Base-by-base conservation (phyloP, 2,888 invertebrate genomes). In the Philopedon plagiatum region DNA sequence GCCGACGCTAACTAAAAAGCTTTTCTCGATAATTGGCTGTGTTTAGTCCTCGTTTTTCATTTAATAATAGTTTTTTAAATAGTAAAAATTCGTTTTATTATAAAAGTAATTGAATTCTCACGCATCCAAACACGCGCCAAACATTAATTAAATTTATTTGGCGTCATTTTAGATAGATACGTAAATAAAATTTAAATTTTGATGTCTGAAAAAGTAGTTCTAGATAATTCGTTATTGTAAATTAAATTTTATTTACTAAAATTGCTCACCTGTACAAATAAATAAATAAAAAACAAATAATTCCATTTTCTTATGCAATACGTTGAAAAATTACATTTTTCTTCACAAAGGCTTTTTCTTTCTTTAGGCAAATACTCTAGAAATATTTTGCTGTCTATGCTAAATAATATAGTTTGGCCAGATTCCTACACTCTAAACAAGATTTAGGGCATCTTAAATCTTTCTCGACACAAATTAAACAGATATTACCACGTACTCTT, bases 401-500 rank as follows among this genome's bases (percentile, higher is more conserved):
- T n/a, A n/a, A n/a, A n/a, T n/a, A n/a, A n/a, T n/a, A n/a, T n/a
- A n/a, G n/a, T n/a, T n/a, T n/a, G n/a, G n/a, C n/a, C n/a, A n/a
- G n/a, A n/a, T n/a, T n/a, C n/a, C n/a, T n/a, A 8, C 39, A 44
- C 39, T 70, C 63, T 70, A 70, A 63, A 58, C 49, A 70, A 64
- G 63, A 64, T 70, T 49, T 49, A 64, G 49, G 57, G 37, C 46
- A 15, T 49, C 49, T 41, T 63, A 69, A 69, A 69, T 69, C 56
- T 62, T 62, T 13, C 61, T 18, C 34, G 70, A 70, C 70, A 64
- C 58, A 63, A 70, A 70, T 58, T 70, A 70, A 64, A 70, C 63
- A 63, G 63, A 63, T 58, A 64, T 70, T 63, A 70, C 70, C 64
- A 63, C 64, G 57, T 63, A 58, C 70, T 64, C 63, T 54, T 69